phyloP scores from a whole-genome alignment of 2,888 invertebrate genomes.

The Hyalella azteca region DNA sequence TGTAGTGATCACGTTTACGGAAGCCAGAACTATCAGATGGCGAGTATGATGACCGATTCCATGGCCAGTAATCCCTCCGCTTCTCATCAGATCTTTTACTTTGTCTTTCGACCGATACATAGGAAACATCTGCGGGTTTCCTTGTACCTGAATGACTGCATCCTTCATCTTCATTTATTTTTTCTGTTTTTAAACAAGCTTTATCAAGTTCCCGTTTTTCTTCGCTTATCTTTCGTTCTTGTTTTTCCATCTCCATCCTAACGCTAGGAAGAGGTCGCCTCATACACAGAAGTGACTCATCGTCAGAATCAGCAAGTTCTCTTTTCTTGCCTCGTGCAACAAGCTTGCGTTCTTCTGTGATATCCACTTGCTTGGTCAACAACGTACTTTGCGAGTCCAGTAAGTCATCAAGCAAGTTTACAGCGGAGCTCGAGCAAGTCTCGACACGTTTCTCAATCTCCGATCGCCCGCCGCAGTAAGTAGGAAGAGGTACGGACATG shows the following conservation, averaged over 20 bases:
- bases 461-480: not conserved
- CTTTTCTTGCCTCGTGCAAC: conserved; percentile 24
- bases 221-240: not conserved
- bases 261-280: conserved; percentile 4
- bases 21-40: not conserved
- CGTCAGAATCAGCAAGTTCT: conserved; percentile 20
- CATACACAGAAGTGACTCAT: not conserved
- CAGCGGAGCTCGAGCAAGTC: not conserved
- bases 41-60: not conserved
- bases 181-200: not conserved
- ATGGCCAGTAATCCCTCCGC: too few relatives aligned
- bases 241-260: not conserved
- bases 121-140: too few relatives aligned
- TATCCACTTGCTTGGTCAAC: conserved; percentile 14
- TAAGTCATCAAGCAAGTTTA: not conserved
- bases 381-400: conserved; percentile 15
- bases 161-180: not conserved
- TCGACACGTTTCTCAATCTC: conserved; percentile 9
- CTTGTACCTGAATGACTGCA: too few relatives aligned
- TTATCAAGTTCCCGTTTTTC: not conserved
- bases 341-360: not conserved
- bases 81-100: too few relatives aligned
- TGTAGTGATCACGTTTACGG: not conserved
- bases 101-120: too few relatives aligned
- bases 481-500: not conserved